Conservation (phyloP, 2,113 vertebrate species). For the Brevimyrus niger region DNA sequence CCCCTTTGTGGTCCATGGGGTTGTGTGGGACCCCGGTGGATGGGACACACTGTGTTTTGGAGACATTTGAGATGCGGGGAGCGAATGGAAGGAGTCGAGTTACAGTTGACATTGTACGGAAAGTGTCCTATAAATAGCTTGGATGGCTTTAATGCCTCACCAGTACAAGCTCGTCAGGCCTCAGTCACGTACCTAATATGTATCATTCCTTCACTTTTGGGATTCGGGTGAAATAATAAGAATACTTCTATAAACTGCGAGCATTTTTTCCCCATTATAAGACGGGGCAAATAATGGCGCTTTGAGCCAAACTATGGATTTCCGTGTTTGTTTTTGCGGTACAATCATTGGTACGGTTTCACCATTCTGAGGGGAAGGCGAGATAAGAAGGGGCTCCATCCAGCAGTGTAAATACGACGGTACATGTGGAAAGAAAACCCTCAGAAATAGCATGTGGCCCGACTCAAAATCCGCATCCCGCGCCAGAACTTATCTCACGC, state of each 20-base stretch:
- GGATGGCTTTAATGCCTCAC: constrained; percentile 59
- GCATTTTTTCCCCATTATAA: background rate
- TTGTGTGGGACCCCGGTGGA: constrained; percentile 59
- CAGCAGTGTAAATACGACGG: constrained; percentile 34
- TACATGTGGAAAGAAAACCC: background rate
- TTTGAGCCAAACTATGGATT: background rate
- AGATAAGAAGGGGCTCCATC: background rate
- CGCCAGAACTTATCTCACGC: constrained; percentile 40
- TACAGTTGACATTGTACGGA: constrained; percentile 82
- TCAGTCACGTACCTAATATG: background rate
- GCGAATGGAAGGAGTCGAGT: constrained; percentile 80
- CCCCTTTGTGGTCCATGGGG: constrained; percentile 66
- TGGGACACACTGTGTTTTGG: constrained; percentile 61
- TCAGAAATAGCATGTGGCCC: background rate
- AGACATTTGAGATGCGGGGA: constrained; percentile 72
- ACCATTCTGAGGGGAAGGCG: background rate
- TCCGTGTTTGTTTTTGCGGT: constrained; percentile 31
- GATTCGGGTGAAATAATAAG: background rate
- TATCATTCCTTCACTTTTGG: background rate
- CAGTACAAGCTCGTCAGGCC: constrained; percentile 33
- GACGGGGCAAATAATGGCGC: background rate
- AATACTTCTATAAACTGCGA: background rate
- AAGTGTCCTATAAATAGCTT: constrained; percentile 84
- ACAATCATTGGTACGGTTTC: background rate
- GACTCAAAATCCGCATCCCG: constrained; percentile 34